Evolutionary conservation across 1,140 invertebrate species (phyloP).

Genomic region (Drosophila parvula): DNA sequence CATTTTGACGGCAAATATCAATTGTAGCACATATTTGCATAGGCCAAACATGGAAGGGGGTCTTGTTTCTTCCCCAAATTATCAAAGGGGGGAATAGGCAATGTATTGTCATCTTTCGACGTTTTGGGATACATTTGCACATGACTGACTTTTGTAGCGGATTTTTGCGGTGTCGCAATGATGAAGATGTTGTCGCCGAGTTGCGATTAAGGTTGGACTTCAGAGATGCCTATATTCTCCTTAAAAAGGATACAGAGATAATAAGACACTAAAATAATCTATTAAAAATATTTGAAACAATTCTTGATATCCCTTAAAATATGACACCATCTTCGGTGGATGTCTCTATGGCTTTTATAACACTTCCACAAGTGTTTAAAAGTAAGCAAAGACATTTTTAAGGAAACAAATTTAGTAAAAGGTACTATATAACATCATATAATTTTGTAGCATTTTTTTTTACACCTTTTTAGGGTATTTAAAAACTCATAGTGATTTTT

Average conservation of each 20-base stretch:
- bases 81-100: not conserved
- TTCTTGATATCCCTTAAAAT: no score
- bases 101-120: slow-evolving; percentile 36
- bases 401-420: no score
- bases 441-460: no score
- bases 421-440: no score
- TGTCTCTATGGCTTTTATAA: no score
- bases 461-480: no score
- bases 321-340: no score
- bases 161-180: slow-evolving; percentile 41
- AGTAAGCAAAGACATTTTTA: no score
- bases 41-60: slow-evolving; percentile 47
- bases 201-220: slow-evolving; percentile 61
- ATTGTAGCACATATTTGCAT: slow-evolving; percentile 76
- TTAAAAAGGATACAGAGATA: not conserved
- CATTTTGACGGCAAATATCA: slow-evolving; percentile 69
- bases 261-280: no score
- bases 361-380: no score
- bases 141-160: slow-evolving; percentile 38
- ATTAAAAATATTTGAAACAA: no score
- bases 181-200: slow-evolving; percentile 74
- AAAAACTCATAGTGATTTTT: no score
- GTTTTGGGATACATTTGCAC: slow-evolving; percentile 18
- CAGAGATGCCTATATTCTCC: not conserved
- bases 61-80: not conserved